These are phyloP conservation scores for Capricornis sumatraensis DNA, from an alignment of 2,113 vertebrate species.

Conservation along the genomic window DNA sequence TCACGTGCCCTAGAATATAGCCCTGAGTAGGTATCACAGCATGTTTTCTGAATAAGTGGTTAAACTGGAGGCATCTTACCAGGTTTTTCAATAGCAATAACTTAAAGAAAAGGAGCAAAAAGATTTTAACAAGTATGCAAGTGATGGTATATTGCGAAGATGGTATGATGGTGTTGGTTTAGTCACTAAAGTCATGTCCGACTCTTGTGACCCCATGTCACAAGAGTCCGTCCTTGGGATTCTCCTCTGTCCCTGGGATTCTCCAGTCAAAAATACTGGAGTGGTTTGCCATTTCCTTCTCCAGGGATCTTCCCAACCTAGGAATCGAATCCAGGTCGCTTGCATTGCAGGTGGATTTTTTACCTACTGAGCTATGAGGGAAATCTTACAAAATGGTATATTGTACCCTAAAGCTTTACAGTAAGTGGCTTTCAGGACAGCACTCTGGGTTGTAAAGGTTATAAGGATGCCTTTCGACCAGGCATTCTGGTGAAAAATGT, in stretches of 20 bases:
- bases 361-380: not conserved
- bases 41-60: not conserved
- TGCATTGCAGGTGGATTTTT: not conserved
- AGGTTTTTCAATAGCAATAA: not conserved
- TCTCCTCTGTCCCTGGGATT: not conserved
- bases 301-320: not conserved
- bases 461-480: not conserved
- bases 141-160: not conserved
- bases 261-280: not conserved
- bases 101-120: not conserved
- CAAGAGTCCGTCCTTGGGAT: too few species aligned
- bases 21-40: not conserved
- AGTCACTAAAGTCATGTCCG: not conserved
- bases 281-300: not conserved
- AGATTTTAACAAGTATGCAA: not conserved
- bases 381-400: not conserved
- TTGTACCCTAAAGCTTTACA: not conserved
- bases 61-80: not conserved
- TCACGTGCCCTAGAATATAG: not conserved
- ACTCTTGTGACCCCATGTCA: not conserved
- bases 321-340: not conserved
- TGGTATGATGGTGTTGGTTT: not conserved
- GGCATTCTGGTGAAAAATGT: not conserved
- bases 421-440: not conserved
- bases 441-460: not conserved